Conservation (phyloP, 2,888 invertebrate species). For the Acrocyrtus sp. region DNA sequence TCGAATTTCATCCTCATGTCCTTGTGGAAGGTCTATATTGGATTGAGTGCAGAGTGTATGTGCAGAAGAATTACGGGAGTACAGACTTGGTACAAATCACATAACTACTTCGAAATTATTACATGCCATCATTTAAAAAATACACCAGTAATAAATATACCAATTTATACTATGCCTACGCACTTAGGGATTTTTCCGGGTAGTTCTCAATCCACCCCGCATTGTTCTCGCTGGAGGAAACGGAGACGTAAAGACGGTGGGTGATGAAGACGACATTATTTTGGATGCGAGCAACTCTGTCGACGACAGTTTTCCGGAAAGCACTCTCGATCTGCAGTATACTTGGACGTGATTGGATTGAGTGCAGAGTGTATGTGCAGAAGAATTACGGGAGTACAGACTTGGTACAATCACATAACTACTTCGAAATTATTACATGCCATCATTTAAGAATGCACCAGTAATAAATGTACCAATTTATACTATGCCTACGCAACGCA, state of each 20-base stretch:
- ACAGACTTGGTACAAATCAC: background rate
- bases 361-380: conserved; percentile 4
- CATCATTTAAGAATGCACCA: background rate
- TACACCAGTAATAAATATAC: background rate
- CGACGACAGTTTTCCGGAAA: conserved; percentile 26
- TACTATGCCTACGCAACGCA: no score
- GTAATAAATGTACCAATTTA: background rate
- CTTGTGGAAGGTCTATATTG: conserved; percentile 14
- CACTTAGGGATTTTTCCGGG: background rate
- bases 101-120: background rate
- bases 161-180: background rate
- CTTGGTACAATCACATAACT: background rate
- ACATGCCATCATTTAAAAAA: background rate
- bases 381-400: conserved; percentile 6
- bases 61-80: conserved; percentile 4
- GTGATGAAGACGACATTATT: background rate
- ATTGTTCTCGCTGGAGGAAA: no score
- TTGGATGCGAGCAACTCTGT: conserved; percentile 25
- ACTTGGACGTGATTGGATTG: conserved; percentile 32
- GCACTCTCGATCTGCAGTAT: conserved; percentile 8
- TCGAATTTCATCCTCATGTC: conserved; percentile 2
- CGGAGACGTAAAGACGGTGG: background rate
- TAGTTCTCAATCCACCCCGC: background rate
- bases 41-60: conserved; percentile 13
- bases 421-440: background rate